Evolutionary conservation across 2,797 vertebrate genomes (phyloP).

Genomic region (Phrynocephalus vlangalii): DNA sequence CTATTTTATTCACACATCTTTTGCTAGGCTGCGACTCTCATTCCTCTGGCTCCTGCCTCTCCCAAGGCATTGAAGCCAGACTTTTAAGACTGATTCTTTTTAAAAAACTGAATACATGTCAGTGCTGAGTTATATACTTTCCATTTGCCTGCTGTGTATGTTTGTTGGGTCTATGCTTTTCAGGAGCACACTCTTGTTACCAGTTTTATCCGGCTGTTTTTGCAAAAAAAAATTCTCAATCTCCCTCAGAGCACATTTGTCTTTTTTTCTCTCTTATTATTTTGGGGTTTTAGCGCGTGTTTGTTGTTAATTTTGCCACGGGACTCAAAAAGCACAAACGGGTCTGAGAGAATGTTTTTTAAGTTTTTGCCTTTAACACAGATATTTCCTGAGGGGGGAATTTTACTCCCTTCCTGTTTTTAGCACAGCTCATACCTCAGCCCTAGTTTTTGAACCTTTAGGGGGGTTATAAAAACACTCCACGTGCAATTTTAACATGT

Average conservation of each 20-base stretch:
- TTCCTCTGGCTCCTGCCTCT: neutral
- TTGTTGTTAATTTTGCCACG: neutral
- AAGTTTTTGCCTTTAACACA: neutral
- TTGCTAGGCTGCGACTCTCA: neutral
- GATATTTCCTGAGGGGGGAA: neutral
- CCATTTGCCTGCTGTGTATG: no score
- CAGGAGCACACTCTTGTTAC: no score
- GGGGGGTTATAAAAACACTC: neutral
- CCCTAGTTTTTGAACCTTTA: neutral
- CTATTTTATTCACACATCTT: neutral
- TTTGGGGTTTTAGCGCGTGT: no score
- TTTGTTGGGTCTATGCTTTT: no score
- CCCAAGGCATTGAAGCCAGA: neutral
- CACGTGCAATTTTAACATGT: neutral
- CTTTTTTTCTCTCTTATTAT: no score
- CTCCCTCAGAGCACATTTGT: no score
- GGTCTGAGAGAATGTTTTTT: neutral
- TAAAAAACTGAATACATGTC: no score
- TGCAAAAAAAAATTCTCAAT: no score
- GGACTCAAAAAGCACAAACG: neutral
- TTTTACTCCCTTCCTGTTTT: no score
- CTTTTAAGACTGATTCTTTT: neutral
- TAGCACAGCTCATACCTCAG: neutral
- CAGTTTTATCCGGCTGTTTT: no score
- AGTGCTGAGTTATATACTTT: no score